Evolutionary conservation across 2,113 vertebrate species (phyloP), one percentile per base, ranked within the genome.

Genomic region (Sitta europaea): DNA sequence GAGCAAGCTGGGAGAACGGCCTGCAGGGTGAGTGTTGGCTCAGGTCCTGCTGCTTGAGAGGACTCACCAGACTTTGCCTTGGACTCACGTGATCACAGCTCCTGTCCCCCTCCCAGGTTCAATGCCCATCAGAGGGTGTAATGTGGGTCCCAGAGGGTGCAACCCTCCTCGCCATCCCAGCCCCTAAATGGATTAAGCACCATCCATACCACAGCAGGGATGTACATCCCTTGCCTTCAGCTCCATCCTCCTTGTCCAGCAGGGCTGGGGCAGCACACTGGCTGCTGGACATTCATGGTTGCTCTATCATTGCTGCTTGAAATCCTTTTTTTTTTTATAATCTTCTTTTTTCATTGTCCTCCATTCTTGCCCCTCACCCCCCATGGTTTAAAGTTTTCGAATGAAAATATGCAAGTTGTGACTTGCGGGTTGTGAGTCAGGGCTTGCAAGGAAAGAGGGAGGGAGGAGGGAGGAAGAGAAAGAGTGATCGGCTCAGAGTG

Each of bases 311-410:
- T 59, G 43, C 62, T 71, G 48, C 43, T 67, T 40, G 40, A 53
- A 88, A 76, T 87, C 27, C 57, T 75, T 33, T 48, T 27, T 33
- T 31, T 51, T 96, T 66, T 74, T 9, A 40, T 40, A 96, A 88
- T 73, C 95, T 90, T 97, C 65, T 84, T 79, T 96, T 96, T 97
- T 87, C 77, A 48, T 54, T 89, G 61, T 29, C 43, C 36, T 94
- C 31, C 1, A 4, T 86, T 90, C 65, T 82, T 21, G 31, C 53
- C 86, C 85, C 87, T 93, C 89, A 88, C 50, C 74, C 87, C 67
- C 87, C 51, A 28, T 51, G 90, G 94, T 94, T 98, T 96, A 95
- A 97, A 96, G 78, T 97, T 93, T 96, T 97, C 85, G 95, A 75
- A 92, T 80, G 80, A 97, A 97, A 97, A 96, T 93, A 97, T 87